phyloP scores from a whole-genome alignment of 2,797 vertebrate species.

The Lepilemur ruficaudatus region DNA sequence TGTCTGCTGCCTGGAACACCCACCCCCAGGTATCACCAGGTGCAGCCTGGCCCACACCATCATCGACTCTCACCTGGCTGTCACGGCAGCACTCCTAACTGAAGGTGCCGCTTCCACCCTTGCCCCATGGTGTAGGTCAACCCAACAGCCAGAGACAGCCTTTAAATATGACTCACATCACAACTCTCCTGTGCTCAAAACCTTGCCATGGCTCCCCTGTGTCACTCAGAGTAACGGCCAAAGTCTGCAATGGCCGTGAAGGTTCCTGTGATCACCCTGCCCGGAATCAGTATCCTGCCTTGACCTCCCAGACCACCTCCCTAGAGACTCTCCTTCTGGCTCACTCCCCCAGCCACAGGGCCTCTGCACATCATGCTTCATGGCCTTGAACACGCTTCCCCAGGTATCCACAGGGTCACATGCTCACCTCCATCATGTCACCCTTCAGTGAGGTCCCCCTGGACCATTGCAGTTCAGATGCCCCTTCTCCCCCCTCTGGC shows the following conservation, averaged over 20 bases:
- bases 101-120: background rate
- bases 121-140: background rate
- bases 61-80: background rate
- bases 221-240: background rate
- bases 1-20: background rate
- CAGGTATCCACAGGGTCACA: background rate
- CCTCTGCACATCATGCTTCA: background rate
- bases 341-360: background rate
- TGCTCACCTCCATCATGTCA: background rate
- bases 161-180: background rate
- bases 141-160: background rate
- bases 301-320: background rate
- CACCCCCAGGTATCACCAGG: background rate
- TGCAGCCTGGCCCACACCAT: background rate
- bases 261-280: background rate
- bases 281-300: accelerated
- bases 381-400: background rate
- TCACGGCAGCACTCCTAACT: background rate
- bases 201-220: background rate
- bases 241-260: background rate
- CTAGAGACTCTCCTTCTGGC: background rate
- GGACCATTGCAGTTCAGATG: background rate
- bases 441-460: background rate
- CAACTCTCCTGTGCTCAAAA: background rate
- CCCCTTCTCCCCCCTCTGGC: no score